Conservation (phyloP, 2,797 vertebrate genomes). For the Crax fasciolata region DNA sequence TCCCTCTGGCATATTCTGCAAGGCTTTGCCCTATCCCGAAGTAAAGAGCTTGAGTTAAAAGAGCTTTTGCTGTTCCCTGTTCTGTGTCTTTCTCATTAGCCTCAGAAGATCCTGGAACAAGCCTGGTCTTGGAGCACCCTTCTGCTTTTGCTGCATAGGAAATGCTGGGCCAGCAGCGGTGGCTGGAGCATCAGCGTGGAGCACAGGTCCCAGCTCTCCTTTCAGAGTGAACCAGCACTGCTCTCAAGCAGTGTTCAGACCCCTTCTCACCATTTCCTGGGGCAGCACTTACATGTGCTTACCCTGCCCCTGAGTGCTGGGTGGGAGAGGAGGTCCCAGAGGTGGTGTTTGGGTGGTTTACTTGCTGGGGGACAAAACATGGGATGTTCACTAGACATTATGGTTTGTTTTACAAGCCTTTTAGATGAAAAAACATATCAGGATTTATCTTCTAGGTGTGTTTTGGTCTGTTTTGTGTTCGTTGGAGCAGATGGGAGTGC, state of each 20-base stretch:
- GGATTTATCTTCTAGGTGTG: not conserved
- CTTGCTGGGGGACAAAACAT: not conserved
- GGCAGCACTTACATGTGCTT: not conserved
- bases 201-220: not conserved
- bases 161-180: not conserved
- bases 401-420: not conserved
- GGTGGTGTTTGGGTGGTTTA: rapidly evolving
- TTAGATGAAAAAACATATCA: not conserved
- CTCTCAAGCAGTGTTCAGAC: not conserved
- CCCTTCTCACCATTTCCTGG: not conserved
- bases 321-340: not conserved
- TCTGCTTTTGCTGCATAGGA: conserved; percentile 34
- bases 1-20: not conserved
- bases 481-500: not conserved
- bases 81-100: not conserved
- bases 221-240: not conserved
- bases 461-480: not conserved
- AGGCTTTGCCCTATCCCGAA: not conserved
- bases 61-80: conserved; percentile 10
- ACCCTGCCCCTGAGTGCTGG: not conserved
- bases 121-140: conserved; percentile 39
- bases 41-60: not conserved
- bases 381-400: not conserved
- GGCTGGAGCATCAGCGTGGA: not conserved
- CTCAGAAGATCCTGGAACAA: conserved; percentile 44